Evolutionary conservation across 2,113 vertebrate species (phyloP), one percentile per base, ranked within the genome.

Genomic region (Calypte anna): DNA sequence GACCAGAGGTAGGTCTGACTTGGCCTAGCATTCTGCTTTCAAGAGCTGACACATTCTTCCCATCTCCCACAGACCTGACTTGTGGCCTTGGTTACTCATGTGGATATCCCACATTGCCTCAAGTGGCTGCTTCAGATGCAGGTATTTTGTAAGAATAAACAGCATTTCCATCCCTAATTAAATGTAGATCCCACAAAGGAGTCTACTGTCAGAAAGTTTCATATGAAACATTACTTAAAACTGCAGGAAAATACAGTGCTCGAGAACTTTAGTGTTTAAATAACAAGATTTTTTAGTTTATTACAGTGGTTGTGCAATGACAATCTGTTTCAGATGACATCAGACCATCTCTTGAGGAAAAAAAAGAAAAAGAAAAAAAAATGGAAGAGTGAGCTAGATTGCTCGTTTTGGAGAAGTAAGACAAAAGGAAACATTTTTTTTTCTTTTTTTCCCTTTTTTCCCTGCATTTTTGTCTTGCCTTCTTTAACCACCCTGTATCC

Each of bases 21-120:
- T 36, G 20, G 24, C 38, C 63, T 40, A 31, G 50, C 18, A 36
- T n/a, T 70, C 70, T 59, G 11, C 63, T 69, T 76, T 59, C 57
- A 9, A 62, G 24, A 4, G 0, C 13, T 58, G 50, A 28, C 31
- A 27, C 1, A 2, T 7, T 68, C 31, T 38, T 74, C 27, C 30
- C 4, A 0, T 38, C 27, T 85, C 48, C 48, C 44, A 53, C 30
- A 63, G 27, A 40, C 44, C 55, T 80, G 46, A 43, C 57, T 76
- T 0, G 0, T 58, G 40, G 27, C 43, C 51, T 55, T 44, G 24
- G 28, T 78, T 78, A 51, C 64, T 80, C 72, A 75, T 24, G 25
- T 77, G 90, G 75, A 95, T 63, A 69, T 95, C 94, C 80, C 91
- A 85, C n/a, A n/a, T 77, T 27, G 5, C 83, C 24, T 85, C 7